Percentiles rank a stretch among this genome's conserved stretches.
These are phyloP conservation scores for Lycorma delicatula DNA, from an alignment of 1,140 invertebrate species.

Conservation along the genomic window DNA sequence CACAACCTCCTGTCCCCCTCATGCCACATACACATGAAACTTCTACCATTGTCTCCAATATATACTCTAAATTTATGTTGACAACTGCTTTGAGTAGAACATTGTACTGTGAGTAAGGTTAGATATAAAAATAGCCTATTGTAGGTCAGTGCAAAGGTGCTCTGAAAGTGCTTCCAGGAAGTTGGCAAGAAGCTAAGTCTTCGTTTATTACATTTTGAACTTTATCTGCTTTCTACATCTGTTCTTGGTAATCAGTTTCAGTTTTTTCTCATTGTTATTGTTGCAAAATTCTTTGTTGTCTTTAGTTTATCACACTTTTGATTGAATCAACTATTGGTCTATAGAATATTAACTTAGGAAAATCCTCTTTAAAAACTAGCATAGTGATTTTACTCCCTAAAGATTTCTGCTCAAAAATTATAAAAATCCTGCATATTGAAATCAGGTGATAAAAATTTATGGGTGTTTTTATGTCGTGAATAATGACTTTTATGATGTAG, in stretches of 20 bases:
- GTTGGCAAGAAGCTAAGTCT: neutral
- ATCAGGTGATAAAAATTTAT: neutral
- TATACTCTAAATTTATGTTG: constrained; percentile 4
- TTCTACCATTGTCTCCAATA: constrained; percentile 3
- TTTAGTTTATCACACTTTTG: constrained; percentile 8
- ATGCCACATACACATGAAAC: constrained; percentile 15
- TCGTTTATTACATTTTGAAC: neutral
- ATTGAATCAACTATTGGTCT: neutral
- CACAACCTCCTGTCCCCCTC: constrained; percentile 12
- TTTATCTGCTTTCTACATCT: neutral
- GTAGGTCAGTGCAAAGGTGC: constrained; percentile 6
- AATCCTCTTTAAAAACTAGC: neutral
- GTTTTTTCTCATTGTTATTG: neutral
- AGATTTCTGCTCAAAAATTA: neutral
- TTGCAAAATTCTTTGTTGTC: neutral
- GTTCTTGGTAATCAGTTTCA: neutral
- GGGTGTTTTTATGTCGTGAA: neutral
- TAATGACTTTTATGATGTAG: neutral
- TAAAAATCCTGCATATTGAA: neutral
- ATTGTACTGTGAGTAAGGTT: constrained; percentile 9
- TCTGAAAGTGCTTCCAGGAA: neutral
- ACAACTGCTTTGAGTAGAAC: constrained; percentile 7
- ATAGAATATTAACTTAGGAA: constrained; percentile 8
- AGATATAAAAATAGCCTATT: constrained; percentile 4
- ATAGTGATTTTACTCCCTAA: neutral